A percentile compares a stretch with the other conserved stretches of the same genome.
Evolutionary conservation across 2,888 invertebrate genomes (phyloP).

Genomic region (Pheosia gnoma): DNA sequence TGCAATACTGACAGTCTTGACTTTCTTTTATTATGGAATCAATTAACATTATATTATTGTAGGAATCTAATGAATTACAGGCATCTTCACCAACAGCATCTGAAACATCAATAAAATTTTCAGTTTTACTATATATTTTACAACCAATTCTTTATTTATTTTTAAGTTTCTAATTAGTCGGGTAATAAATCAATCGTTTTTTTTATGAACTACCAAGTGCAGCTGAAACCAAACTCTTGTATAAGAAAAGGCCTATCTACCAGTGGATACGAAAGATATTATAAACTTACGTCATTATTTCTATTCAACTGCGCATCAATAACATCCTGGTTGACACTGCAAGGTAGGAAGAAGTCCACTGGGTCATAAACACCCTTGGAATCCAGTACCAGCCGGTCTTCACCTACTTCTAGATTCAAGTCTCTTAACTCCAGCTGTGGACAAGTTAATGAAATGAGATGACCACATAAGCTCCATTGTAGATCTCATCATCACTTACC

Average conservation of each 20-base stretch:
- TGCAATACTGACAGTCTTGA: slow-evolving; percentile 1
- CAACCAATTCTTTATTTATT: accelerated
- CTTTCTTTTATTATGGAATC: slow-evolving; percentile 4
- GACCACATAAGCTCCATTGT: no score
- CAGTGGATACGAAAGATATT: no score
- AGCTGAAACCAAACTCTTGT: neutral
- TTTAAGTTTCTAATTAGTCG: no score
- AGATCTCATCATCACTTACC: no score
- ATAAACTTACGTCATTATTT: slow-evolving; percentile 72
- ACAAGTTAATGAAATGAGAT: neutral
- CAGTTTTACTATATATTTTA: no score
- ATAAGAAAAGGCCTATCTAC: no score
- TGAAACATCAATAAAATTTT: slow-evolving; percentile 41
- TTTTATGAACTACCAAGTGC: no score
- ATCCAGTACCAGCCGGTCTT: slow-evolving; percentile 89
- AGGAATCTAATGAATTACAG: slow-evolving; percentile 60
- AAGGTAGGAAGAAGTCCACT: slow-evolving; percentile 89
- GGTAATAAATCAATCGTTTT: no score
- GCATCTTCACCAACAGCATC: slow-evolving; percentile 78
- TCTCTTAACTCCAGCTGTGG: slow-evolving; percentile 85
- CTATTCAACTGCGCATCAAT: slow-evolving; percentile 74
- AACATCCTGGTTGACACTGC: slow-evolving; percentile 84
- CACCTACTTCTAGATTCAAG: slow-evolving; percentile 87
- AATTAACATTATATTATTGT: neutral
- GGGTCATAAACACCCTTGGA: slow-evolving; percentile 83